Percentiles rank a stretch among this genome's conserved stretches.
Evolutionary conservation across 2,797 vertebrate species (phyloP).

Genomic region (Acipenser transmontanus): DNA sequence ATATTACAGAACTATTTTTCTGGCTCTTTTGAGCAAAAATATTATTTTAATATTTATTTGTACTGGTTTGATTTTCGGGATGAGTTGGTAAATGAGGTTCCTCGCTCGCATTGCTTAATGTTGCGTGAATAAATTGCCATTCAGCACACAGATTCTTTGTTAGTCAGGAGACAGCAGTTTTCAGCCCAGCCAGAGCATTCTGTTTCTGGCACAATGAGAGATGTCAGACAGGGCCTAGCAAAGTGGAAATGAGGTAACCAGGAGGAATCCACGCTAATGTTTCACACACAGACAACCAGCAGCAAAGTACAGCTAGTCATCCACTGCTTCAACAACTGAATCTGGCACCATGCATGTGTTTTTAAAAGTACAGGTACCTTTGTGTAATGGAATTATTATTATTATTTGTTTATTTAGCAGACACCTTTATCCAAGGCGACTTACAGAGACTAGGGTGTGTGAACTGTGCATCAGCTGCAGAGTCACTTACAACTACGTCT

Average conservation of each 20-base stretch:
- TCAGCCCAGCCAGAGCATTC: background rate
- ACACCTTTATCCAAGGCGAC: no score
- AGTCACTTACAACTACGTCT: no score
- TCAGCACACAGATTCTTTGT: conserved; percentile 12
- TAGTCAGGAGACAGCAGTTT: background rate
- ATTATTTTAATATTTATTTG: no score
- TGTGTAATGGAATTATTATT: no score
- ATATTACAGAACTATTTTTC: no score
- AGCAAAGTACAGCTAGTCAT: background rate
- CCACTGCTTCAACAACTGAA: background rate
- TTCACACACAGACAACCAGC: background rate
- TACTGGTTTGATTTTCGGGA: background rate
- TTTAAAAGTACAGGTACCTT: no score
- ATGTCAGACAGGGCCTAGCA: conserved; percentile 21
- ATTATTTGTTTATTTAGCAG: no score
- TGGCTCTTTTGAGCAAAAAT: no score
- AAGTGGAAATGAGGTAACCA: conserved; percentile 15
- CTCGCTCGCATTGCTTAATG: conserved; percentile 6
- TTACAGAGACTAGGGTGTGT: no score
- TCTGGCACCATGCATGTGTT: no score
- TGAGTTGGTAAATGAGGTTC: background rate
- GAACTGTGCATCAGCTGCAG: no score
- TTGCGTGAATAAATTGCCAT: background rate
- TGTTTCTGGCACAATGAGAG: conserved; percentile 16
- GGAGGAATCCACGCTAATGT: background rate